phyloP scores from a whole-genome alignment of 2,797 vertebrate species.

The Eidolon dupreanum region DNA sequence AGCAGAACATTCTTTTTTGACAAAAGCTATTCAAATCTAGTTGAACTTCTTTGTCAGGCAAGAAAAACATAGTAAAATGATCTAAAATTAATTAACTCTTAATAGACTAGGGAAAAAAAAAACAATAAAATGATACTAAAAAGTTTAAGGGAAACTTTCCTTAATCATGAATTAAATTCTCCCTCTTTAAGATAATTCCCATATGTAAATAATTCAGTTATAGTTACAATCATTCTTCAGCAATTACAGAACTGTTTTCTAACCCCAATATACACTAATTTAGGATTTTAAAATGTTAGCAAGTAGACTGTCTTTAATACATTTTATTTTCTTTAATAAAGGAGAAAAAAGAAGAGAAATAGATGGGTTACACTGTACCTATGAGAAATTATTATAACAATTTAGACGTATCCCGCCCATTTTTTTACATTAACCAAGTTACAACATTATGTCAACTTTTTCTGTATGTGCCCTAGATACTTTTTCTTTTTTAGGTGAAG shows the following conservation, averaged over 20 bases:
- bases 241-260: background rate
- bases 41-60: background rate
- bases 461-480: background rate
- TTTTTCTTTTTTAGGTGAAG: background rate
- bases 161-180: background rate
- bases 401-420: background rate
- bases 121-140: background rate
- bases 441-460: background rate
- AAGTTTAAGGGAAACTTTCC: background rate
- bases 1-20: background rate
- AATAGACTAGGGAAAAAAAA: background rate
- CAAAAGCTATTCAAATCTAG: background rate
- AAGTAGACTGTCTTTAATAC: background rate
- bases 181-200: background rate
- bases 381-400: background rate
- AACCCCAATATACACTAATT: background rate
- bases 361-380: background rate
- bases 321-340: background rate
- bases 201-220: background rate
- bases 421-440: slow-evolving; percentile 3
- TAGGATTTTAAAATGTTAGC: background rate
- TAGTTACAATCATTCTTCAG: background rate
- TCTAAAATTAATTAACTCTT: background rate
- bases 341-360: background rate
- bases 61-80: background rate